Evolutionary conservation across 2,113 vertebrate genomes (phyloP), one percentile per base, ranked within the genome.

Genomic region (Amia ocellicauda): DNA sequence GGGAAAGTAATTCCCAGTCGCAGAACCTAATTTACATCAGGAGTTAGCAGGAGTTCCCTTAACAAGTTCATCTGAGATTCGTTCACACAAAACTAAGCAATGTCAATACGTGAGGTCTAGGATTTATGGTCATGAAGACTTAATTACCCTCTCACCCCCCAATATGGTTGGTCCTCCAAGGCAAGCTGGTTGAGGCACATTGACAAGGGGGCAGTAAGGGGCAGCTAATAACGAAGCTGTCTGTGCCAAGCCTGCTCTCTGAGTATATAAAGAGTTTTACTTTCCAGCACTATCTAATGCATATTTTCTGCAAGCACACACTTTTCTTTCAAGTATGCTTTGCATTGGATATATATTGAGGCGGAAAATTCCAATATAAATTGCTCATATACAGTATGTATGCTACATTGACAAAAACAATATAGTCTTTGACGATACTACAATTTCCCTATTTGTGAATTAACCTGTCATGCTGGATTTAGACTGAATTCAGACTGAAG

Each of bases 171-270:
- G 22, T 27, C 23, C 19, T 28, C 20, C 24, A 16, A 52, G 49
- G 11, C 49, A 51, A 19, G 11, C 4, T 17, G 20, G 47, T 19
- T 17, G 8, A 17, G 36, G 36, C 22, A 52, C 41, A 42, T 8
- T 42, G 9, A 42, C 9, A 42, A 16, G 41, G 41, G 16, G 23
- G 20, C 23, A 23, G 9, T 9, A 26, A 53, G 54, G 20, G 27
- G 9, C 10, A 19, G 17, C 16, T 57, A 19, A 51, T 62, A 62
- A 50, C 51, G 58, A 23, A 60, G 40, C 58, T 47, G 42, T 45
- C 42, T n/a, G 27, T 16, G 20, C 19, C 8, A 13, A 31, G 60
- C 28, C 23, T 52, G 28, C 40, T 19, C 60, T 13, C 31, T 29
- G 47, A 40, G 49, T 29, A 19, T 19, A 52, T 49, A 16, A 40